These are phyloP conservation scores for Sebastes cheni DNA, from an alignment of 2,797 vertebrate genomes.

Conservation along the genomic window DNA sequence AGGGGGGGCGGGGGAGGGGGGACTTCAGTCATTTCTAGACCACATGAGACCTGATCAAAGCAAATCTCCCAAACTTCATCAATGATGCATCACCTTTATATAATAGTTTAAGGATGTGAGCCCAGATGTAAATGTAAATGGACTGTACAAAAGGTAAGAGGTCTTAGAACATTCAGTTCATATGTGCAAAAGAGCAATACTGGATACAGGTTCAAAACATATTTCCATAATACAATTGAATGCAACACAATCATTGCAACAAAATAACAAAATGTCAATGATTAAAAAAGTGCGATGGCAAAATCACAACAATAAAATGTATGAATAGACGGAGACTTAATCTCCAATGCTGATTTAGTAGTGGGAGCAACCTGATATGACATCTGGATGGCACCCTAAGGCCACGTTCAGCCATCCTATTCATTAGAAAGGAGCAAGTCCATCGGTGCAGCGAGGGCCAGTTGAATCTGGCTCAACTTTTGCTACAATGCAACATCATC, in stretches of 20 bases:
- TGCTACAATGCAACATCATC: background rate
- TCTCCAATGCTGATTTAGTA: background rate
- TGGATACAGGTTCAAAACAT: too few species aligned
- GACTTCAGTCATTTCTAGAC: background rate
- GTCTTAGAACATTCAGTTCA: background rate
- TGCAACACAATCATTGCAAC: background rate
- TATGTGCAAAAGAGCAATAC: background rate
- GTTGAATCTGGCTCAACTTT: background rate
- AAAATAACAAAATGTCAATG: too few species aligned
- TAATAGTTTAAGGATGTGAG: background rate
- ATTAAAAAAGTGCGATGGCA: background rate
- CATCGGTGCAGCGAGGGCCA: too few species aligned
- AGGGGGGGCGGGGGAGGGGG: accelerated
- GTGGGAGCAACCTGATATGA: background rate
- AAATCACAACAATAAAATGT: background rate
- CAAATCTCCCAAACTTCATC: background rate
- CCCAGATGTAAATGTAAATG: background rate
- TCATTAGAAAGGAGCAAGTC: too few species aligned
- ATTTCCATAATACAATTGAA: background rate
- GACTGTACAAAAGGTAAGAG: background rate
- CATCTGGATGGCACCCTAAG: background rate
- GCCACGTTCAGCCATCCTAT: too few species aligned
- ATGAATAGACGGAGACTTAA: too few species aligned
- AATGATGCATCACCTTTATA: background rate
- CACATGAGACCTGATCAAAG: background rate